These are phyloP conservation scores for Hololepta plana DNA, from an alignment of 2,888 invertebrate species.

Conservation along the genomic window DNA sequence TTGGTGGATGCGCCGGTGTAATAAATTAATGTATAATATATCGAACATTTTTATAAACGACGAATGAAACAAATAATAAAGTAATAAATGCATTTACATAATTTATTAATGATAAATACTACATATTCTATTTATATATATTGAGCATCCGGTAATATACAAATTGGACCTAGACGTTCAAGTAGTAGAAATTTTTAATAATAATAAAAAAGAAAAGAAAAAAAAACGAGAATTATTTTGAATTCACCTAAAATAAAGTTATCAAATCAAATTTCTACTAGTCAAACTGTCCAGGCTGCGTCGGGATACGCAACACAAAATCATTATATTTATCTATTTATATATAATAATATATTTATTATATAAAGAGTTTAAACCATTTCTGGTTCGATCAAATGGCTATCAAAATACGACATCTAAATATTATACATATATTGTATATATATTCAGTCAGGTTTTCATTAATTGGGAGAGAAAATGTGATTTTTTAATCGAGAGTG, in stretches of 20 bases:
- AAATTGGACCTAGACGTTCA: conserved; percentile 28
- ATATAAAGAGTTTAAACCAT: conserved; percentile 13
- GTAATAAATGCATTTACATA: conserved; percentile 20
- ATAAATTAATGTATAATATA: background rate
- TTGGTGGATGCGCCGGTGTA: no score
- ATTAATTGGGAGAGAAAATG: no score
- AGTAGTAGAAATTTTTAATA: conserved; percentile 26
- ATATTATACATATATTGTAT: conserved; percentile 20
- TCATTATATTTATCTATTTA: background rate
- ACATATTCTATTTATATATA: conserved; percentile 27
- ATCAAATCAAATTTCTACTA: conserved; percentile 26
- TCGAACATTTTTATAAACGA: background rate
- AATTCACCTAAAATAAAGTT: no score
- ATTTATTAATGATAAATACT: conserved; percentile 29
- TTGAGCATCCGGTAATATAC: conserved; percentile 31
- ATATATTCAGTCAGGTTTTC: conserved; percentile 21
- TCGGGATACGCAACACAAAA: conserved; percentile 27
- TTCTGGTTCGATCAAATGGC: conserved; percentile 22
- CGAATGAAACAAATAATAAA: conserved; percentile 2
- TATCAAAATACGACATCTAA: conserved; percentile 22
- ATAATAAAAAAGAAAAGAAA: conserved; percentile 11
- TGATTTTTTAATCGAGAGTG: conserved; percentile 3
- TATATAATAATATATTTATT: conserved; percentile 7
- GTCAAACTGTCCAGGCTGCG: conserved; percentile 28
- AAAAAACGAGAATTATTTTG: conserved; percentile 9